Conservation (phyloP, 2,113 vertebrate species). For the Otus sunia region DNA sequence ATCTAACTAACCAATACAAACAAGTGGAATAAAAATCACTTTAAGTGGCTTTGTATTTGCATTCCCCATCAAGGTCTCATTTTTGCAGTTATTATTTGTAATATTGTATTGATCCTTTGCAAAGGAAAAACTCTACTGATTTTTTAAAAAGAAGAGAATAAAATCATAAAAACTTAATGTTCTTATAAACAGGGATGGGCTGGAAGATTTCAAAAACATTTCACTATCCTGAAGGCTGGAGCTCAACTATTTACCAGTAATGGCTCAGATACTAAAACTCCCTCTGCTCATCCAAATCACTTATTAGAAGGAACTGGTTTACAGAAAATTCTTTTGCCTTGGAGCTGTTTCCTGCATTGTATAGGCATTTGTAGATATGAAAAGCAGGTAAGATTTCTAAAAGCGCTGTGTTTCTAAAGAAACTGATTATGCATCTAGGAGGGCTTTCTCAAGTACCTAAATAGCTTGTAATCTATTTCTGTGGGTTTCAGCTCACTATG, state of each 20-base stretch:
- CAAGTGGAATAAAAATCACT: not conserved
- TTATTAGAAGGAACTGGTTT: not conserved
- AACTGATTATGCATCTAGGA: not conserved
- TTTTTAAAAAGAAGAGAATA: not conserved
- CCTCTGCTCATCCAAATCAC: not conserved
- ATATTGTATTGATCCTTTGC: not conserved
- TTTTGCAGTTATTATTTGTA: not conserved
- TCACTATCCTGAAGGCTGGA: not conserved
- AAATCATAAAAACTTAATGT: not conserved
- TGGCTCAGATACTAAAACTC: not conserved
- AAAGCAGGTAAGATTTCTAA: not conserved
- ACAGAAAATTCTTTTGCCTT: not conserved
- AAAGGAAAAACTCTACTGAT: not conserved
- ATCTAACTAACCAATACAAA: not conserved
- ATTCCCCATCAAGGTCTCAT: not conserved
- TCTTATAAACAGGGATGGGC: not conserved
- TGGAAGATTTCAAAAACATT: not conserved
- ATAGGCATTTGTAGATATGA: not conserved
- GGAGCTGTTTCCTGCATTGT: not conserved
- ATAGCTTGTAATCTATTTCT: not conserved
- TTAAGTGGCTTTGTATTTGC: not conserved
- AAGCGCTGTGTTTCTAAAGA: not conserved
- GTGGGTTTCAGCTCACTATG: not conserved
- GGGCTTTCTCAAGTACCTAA: not conserved
- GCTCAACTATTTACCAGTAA: not conserved